A percentile compares a stretch with the other conserved stretches of the same genome.
Conservation (phyloP, 2,888 invertebrate species). For the Nysson spinosus region DNA sequence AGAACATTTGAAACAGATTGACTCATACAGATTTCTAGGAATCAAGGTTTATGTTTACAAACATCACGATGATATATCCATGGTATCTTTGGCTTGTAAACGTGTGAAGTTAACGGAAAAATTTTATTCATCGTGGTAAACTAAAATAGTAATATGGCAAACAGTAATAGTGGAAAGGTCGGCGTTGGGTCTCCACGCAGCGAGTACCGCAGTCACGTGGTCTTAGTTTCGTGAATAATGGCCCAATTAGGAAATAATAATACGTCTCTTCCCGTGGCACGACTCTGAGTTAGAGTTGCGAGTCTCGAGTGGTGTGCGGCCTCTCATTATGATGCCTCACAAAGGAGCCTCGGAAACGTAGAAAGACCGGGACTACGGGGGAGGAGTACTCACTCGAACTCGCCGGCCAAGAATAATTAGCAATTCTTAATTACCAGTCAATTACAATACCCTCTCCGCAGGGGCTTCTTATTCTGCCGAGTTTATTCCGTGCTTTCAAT, state of each 20-base stretch:
- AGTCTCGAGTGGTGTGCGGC: conserved; percentile 53
- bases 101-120: neutral
- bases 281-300: conserved; percentile 56
- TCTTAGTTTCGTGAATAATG: conserved; percentile 65
- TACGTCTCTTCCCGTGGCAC: conserved; percentile 54
- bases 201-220: conserved; percentile 47
- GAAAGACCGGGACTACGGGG: conserved; percentile 43
- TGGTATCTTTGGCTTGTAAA: neutral
- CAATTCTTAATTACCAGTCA: conserved; percentile 57
- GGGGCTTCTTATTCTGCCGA: conserved; percentile 10
- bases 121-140: conserved; percentile 7
- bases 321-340: conserved; percentile 61
- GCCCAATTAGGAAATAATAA: conserved; percentile 69
- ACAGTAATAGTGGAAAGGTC: conserved; percentile 12
- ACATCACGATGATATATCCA: no score
- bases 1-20: no score
- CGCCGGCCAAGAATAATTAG: conserved; percentile 52
- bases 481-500: conserved; percentile 11
- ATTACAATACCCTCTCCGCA: conserved; percentile 37
- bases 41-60: no score
- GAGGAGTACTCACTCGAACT: conserved; percentile 9
- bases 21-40: no score
- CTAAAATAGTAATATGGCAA: conserved; percentile 33
- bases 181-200: conserved; percentile 6
- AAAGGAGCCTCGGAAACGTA: conserved; percentile 50